Evolutionary conservation across 2,113 vertebrate species (phyloP).

Genomic region (Andinoacara biseriatus): DNA sequence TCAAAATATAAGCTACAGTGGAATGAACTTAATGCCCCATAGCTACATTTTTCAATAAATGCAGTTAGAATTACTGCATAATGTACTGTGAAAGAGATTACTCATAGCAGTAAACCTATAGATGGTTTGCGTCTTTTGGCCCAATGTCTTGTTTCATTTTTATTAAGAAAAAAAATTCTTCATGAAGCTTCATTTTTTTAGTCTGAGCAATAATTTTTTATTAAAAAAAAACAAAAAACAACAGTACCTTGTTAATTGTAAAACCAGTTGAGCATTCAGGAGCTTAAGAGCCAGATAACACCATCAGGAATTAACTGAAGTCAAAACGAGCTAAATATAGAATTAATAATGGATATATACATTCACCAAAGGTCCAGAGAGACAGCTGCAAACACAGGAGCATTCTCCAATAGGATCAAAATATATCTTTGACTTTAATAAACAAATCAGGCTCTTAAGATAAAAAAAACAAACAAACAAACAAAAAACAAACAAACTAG

Average conservation of each 20-base stretch:
- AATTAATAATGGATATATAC: neutral
- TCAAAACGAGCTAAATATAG: neutral
- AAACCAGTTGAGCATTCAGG: neutral
- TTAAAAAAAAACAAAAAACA: no score
- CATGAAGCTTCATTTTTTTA: neutral
- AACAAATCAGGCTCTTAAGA: neutral
- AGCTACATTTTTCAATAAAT: neutral
- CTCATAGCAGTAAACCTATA: neutral
- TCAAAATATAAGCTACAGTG: neutral
- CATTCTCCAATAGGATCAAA: neutral
- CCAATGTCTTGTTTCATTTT: neutral
- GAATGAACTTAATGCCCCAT: neutral
- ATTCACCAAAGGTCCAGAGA: neutral
- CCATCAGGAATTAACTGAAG: neutral
- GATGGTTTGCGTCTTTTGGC: neutral
- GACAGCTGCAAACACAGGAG: conserved; percentile 9
- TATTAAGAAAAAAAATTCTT: neutral
- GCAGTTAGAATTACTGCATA: neutral
- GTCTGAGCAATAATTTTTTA: neutral
- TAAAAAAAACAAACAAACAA: neutral
- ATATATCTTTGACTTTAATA: neutral
- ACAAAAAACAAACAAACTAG: no score
- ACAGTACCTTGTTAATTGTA: neutral
- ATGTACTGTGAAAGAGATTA: neutral
- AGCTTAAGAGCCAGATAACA: neutral